phyloP scores from a whole-genome alignment of 2,888 invertebrate genomes.

The Acanthosepion esculentum region DNA sequence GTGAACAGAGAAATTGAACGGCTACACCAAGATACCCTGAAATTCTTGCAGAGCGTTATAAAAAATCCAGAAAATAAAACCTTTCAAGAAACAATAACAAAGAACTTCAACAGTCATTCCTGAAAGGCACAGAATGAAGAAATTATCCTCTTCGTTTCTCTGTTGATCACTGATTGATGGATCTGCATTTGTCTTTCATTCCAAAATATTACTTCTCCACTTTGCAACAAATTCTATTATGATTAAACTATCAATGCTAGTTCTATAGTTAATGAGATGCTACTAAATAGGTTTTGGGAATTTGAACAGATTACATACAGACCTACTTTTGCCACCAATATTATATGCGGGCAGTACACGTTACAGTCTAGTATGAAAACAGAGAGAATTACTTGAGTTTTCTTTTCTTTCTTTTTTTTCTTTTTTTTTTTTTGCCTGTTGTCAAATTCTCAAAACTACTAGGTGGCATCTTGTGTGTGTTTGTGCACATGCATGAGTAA shows the following conservation, averaged over 20 bases:
- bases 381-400: too few relatives aligned
- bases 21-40: slow-evolving; percentile 80
- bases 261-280: too few relatives aligned
- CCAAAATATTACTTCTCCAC: background rate
- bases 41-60: slow-evolving; percentile 80
- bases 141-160: background rate
- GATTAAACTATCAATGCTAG: too few relatives aligned
- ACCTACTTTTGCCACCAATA: too few relatives aligned
- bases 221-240: background rate
- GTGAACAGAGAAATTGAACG: slow-evolving; percentile 80
- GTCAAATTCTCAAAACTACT: too few relatives aligned
- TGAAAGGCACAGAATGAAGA: background rate
- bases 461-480: too few relatives aligned
- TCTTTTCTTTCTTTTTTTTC: too few relatives aligned
- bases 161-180: background rate
- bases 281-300: background rate
- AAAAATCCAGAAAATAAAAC: slow-evolving; percentile 75
- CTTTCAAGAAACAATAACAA: slow-evolving; percentile 25
- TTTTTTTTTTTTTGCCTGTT: too few relatives aligned
- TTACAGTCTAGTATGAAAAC: too few relatives aligned
- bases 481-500: too few relatives aligned
- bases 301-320: background rate
- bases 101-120: slow-evolving; percentile 33
- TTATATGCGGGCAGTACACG: too few relatives aligned
- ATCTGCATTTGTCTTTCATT: background rate